Evolutionary conservation across 2,888 invertebrate genomes (phyloP), one percentile per base, ranked within the genome.

Genomic region (Drosophila tanythrix): DNA sequence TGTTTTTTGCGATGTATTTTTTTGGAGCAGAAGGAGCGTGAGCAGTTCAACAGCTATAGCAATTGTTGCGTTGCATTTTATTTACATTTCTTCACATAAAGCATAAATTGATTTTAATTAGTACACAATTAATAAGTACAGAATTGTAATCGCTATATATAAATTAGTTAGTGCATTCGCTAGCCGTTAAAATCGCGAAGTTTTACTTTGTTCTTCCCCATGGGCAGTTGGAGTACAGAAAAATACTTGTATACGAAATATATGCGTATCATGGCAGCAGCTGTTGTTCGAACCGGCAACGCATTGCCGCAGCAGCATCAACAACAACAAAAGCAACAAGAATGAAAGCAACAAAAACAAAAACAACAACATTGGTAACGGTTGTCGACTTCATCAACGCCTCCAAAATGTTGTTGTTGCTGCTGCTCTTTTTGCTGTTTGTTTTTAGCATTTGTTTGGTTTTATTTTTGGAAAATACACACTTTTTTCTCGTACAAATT

Each of bases 311-410:
- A 65, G 11, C 61, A 60, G 1, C 53, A 67, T 11, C 48, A 63
- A 4, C 40, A 43, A 33, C 46, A 35, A 21, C 0, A 69, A 43
- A 33, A 60, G 53, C 53, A 64, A 33, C 68, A 63, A 57, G 48
- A 40, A n/a, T 10, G 5, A 43, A 11, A n/a, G n/a, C 55, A 31
- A 48, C 57, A 70, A 50, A 35, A 50, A 13, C 60, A 8, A 38
- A 15, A 18, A 48, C 52, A 70, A 43, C 52, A 46, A 18, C 61
- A 61, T 29, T 59, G 31, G 48, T 67, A 75, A 66, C 66, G 64
- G 68, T 69, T 85, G 81, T 80, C 80, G 81, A 81, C 83, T 83
- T 84, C 77, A 84, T 83, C 84, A 76, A 81, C 81, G 82, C 83
- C 83, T 82, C 55, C 62, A 67, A 69, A 71, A 8, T 66, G 52